Base-by-base conservation (phyloP, 2,888 invertebrate species). In the Neria commutata region DNA sequence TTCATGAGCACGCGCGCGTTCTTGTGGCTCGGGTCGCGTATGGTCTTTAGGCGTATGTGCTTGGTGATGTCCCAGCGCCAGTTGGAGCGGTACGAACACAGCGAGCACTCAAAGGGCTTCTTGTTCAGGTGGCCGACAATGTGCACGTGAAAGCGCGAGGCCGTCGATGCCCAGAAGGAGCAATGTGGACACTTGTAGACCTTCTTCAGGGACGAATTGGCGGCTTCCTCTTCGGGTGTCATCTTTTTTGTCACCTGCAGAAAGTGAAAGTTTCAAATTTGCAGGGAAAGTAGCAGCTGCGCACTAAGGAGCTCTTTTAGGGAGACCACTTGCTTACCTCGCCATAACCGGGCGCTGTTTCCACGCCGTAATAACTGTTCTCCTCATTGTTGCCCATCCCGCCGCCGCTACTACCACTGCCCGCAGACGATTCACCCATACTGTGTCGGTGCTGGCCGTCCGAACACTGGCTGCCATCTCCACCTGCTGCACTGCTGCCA, bases 1-100 rank as follows among this genome's bases (percentile, higher is more conserved):
- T 93, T 94, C 90, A 95, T 91, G 56, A 95, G 84, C 46, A 95
- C 93, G 81, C 90, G 89, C 51, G 91, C 92, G 63, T 86, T 87
- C 71, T 88, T 87, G 80, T 95, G 95, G 50, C 88, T 89, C 52
- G 90, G 89, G 83, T 94, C 94, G 64, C 93, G 86, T 21, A 91
- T 91, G 6, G 92, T 91, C 84, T 94, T 95, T 71, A 95, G 84
- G 74, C 94, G 91, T 66, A 97, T 95, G 81, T 98, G 98, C 80
- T 97, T 94, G 24, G 94, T 94, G 61, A 97, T 94, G 83, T 97
- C 97, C 93, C 95, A 96, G 65, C 95, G 88, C 95, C 96, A 97
- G 78, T 97, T 97, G 25, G 95, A 95, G 70, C 94, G 89, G 77
- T 95, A 94, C 54, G 92, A 90, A 83, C 97, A 98, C 16, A 93